Evolutionary conservation across 2,888 invertebrate genomes (phyloP).

Genomic region (Malthinus seriepunctatus): DNA sequence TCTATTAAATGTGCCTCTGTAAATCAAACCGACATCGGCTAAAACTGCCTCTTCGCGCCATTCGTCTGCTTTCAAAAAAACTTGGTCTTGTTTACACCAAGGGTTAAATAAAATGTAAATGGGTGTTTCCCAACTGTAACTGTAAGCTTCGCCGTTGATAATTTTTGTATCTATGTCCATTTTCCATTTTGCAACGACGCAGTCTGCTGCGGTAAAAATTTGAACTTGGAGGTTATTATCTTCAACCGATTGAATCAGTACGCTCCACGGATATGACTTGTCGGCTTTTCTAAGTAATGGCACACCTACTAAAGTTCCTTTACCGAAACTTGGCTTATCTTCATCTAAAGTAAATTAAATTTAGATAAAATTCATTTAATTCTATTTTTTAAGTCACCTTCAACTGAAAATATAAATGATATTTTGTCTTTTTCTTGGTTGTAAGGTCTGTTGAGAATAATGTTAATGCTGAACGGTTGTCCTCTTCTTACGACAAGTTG

Average conservation of each 20-base stretch:
- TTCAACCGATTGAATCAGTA: constrained; percentile 68
- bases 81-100: constrained; percentile 77
- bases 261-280: constrained; percentile 72
- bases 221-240: constrained; percentile 65
- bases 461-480: constrained; percentile 74
- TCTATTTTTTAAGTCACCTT: constrained; percentile 57
- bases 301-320: constrained; percentile 76
- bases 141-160: constrained; percentile 68
- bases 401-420: constrained; percentile 81
- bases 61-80: constrained; percentile 67
- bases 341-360: constrained; percentile 60
- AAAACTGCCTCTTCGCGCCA: constrained; percentile 83
- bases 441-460: constrained; percentile 76
- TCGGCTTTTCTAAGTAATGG: constrained; percentile 69
- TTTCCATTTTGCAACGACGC: constrained; percentile 81
- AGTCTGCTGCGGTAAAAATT: constrained; percentile 72
- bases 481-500: constrained; percentile 82
- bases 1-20: constrained; percentile 84
- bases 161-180: constrained; percentile 82
- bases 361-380: neutral
- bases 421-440: constrained; percentile 75
- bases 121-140: constrained; percentile 75
- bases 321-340: constrained; percentile 77
- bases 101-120: constrained; percentile 88
- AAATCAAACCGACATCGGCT: constrained; percentile 87